Conservation (phyloP, 2,888 invertebrate species). For the Xestia sexstrigata region DNA sequence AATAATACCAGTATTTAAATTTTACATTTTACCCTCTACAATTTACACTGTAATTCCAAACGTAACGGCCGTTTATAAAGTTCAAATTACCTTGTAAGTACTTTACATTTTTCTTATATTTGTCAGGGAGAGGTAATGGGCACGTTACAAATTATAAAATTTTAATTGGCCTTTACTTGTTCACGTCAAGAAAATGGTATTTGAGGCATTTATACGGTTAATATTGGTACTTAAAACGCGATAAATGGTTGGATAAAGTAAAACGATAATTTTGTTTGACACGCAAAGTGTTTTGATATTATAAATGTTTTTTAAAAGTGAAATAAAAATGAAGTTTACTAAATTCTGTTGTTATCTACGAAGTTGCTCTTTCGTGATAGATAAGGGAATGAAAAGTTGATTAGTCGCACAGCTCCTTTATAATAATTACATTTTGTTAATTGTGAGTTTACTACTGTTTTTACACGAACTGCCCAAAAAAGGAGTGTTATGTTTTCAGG, state of each 20-base stretch:
- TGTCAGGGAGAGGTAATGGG: conserved; percentile 45
- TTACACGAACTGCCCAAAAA: too few relatives aligned
- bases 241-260: conserved; percentile 35
- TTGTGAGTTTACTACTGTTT: background rate
- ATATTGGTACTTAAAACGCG: conserved; percentile 29
- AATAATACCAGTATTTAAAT: conserved; percentile 16
- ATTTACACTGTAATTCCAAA: conserved; percentile 13
- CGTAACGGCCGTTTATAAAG: conserved; percentile 8
- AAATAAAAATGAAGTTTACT: background rate
- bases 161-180: conserved; percentile 58
- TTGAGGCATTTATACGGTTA: conserved; percentile 39
- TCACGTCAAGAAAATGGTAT: conserved; percentile 50
- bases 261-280: conserved; percentile 30
- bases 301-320: background rate
- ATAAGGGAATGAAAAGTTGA: background rate
- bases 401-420: background rate
- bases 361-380: background rate
- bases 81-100: conserved; percentile 19
- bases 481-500: too few relatives aligned
- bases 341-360: background rate
- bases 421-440: background rate
- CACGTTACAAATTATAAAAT: conserved; percentile 55
- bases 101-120: conserved; percentile 3
- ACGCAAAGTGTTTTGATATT: conserved; percentile 36
- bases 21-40: conserved; percentile 1